Evolutionary conservation across 2,113 vertebrate species (phyloP).

Genomic region (Sitta europaea): DNA sequence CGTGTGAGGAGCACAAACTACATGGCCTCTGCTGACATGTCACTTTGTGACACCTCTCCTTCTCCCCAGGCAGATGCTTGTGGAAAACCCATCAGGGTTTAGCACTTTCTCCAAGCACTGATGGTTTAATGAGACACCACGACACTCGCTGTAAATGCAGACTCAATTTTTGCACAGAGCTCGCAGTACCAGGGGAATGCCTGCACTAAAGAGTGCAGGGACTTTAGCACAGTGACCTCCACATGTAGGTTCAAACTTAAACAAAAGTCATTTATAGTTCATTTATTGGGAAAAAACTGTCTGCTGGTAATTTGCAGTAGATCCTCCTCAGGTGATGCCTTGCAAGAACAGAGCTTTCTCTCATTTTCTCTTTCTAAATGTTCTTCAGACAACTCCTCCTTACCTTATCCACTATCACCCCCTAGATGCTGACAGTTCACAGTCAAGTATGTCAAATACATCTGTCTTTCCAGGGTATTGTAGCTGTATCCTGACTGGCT

Average conservation of each 20-base stretch:
- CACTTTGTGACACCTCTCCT: constrained; percentile 26
- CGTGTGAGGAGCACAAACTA: neutral
- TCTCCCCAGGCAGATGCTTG: constrained; percentile 11
- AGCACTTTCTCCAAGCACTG: constrained; percentile 34
- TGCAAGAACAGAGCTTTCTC: neutral
- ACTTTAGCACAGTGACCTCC: neutral
- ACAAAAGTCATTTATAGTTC: neutral
- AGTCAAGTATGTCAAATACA: neutral
- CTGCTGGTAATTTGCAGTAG: neutral
- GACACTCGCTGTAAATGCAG: accelerated
- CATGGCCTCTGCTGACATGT: neutral
- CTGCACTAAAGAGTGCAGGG: neutral
- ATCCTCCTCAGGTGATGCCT: neutral
- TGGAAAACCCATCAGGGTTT: constrained; percentile 34
- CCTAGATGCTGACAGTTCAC: constrained; percentile 38
- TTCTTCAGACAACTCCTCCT: constrained; percentile 8
- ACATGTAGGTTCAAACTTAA: neutral
- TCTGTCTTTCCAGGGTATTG: neutral
- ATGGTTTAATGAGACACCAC: constrained; percentile 3
- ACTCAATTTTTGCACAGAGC: neutral
- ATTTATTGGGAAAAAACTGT: neutral
- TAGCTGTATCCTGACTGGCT: neutral
- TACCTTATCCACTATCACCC: constrained; percentile 63
- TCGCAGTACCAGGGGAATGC: neutral
- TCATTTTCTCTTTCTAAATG: neutral